These are phyloP conservation scores for Ramazzottius varieornatus DNA, from an alignment of 2,888 invertebrate species.

Conservation along the genomic window DNA sequence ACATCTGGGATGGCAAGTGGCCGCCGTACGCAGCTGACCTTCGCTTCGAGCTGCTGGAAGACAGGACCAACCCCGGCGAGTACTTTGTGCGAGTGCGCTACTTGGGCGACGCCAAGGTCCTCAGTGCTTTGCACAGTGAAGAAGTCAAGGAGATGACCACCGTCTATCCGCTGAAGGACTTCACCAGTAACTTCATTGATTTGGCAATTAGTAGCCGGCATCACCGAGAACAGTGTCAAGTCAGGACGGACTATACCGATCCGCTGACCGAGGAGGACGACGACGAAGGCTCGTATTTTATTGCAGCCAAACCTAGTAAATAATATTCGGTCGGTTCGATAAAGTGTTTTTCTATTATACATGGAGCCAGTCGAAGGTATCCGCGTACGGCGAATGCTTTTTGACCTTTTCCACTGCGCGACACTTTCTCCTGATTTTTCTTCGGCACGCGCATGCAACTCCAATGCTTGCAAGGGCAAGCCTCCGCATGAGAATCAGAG, in stretches of 20 bases:
- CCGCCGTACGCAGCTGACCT: constrained; percentile 19
- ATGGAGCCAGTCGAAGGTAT: too few relatives aligned
- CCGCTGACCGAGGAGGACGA: neutral
- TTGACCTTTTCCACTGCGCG: too few relatives aligned
- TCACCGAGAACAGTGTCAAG: neutral
- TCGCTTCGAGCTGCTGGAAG: constrained; percentile 16
- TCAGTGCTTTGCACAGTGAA: neutral
- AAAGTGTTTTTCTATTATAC: too few relatives aligned
- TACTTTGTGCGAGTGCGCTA: constrained; percentile 16
- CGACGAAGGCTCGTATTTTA: neutral
- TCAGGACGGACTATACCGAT: neutral
- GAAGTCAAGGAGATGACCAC: neutral
- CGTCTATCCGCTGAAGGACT: neutral
- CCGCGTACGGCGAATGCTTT: too few relatives aligned
- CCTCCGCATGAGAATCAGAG: too few relatives aligned
- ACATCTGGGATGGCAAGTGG: constrained; percentile 15
- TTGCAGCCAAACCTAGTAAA: neutral
- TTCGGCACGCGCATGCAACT: too few relatives aligned
- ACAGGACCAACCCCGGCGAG: constrained; percentile 10
- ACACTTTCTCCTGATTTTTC: too few relatives aligned
- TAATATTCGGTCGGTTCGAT: too few relatives aligned
- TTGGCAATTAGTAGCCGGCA: neutral
- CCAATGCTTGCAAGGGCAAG: too few relatives aligned
- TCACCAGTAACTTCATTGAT: neutral
- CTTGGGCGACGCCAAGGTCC: constrained; percentile 13